Base-by-base conservation (phyloP, 2,797 vertebrate species). In the Peromyscus eremicus region DNA sequence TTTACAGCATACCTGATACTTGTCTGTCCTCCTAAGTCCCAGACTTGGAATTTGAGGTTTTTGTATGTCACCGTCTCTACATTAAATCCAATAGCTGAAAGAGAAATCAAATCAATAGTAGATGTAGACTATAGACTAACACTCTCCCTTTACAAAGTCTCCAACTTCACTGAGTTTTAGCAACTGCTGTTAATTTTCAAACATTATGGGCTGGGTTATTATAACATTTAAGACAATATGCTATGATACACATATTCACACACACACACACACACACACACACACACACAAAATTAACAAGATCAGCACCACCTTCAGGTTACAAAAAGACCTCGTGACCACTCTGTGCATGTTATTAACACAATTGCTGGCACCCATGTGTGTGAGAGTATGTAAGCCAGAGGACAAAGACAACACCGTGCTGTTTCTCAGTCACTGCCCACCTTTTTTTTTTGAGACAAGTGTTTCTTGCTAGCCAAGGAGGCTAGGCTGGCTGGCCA, bases 21-120 rank as follows among this genome's bases (percentile, higher is more conserved):
- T 2, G 99, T 99, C 98, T 99, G 99, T 98, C 99, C 99, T 98
- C 99, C 99, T 76, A 99, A 98, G 98, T 99, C 99, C 99, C 99
- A 99, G 64, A 99, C 99, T 99, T 99, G 99, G 98, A 99, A 99
- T 98, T 99, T 99, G 95, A 99, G 99, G 97, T 99, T 99, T 98
- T 99, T 99, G 98, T 99, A 99, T 0, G 99, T 99, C 96, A 99
- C 99, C 0, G 99, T 99, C 98, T 99, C 99, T 64, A 99, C 99
- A 32, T 99, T 99, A 98, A 99, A 99, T 68, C 99, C 99, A 93
- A 99, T 99, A 71, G 99, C 99, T 99, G 98, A n/a, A 99, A 99
- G 23, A 98, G 66, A 98, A 97, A 98, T 82, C 46, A 81, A 55
- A 90, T 62, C n/a, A 82, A 66, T 43, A 73, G n/a, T 62, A n/a